Percentiles rank a stretch among this genome's conserved stretches.
Conservation (phyloP, 2,113 vertebrate genomes). For the Tricholaema leucomelas region DNA sequence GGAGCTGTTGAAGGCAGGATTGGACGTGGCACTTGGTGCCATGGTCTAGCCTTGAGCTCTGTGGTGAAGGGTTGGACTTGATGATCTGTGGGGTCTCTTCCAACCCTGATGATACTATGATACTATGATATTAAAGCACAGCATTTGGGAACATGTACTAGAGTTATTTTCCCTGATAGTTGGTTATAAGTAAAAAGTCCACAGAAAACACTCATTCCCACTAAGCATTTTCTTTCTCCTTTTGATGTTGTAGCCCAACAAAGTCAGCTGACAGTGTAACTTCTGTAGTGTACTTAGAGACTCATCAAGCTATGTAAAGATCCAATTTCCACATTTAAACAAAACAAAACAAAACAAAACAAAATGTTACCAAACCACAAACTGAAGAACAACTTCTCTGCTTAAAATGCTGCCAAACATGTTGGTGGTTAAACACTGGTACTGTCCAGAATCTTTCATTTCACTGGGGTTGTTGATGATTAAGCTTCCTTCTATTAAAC, state of each 20-base stretch:
- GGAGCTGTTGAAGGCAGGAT: too few relatives aligned
- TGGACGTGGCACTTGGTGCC: too few relatives aligned
- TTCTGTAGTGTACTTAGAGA: background rate
- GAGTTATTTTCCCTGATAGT: background rate
- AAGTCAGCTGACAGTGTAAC: background rate
- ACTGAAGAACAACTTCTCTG: slow-evolving; percentile 88
- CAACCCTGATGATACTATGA: too few relatives aligned
- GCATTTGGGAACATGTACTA: background rate
- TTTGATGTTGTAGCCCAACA: background rate
- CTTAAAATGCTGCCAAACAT: slow-evolving; percentile 86
- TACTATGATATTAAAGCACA: background rate
- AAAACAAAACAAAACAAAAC: background rate
- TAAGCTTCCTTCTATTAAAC: slow-evolving; percentile 87
- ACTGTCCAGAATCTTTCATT: slow-evolving; percentile 85
- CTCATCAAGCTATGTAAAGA: background rate
- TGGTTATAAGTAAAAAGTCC: background rate
- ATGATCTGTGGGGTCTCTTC: too few relatives aligned
- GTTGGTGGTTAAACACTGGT: slow-evolving; percentile 90
- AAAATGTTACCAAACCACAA: too few relatives aligned
- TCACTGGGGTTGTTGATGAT: slow-evolving; percentile 88
- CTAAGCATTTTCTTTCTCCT: background rate
- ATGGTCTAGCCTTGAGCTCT: too few relatives aligned
- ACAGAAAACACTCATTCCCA: background rate
- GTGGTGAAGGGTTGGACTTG: too few relatives aligned
- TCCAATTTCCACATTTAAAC: background rate